Conservation (phyloP, 1,140 invertebrate species). For the Drosophila tropicalis region DNA sequence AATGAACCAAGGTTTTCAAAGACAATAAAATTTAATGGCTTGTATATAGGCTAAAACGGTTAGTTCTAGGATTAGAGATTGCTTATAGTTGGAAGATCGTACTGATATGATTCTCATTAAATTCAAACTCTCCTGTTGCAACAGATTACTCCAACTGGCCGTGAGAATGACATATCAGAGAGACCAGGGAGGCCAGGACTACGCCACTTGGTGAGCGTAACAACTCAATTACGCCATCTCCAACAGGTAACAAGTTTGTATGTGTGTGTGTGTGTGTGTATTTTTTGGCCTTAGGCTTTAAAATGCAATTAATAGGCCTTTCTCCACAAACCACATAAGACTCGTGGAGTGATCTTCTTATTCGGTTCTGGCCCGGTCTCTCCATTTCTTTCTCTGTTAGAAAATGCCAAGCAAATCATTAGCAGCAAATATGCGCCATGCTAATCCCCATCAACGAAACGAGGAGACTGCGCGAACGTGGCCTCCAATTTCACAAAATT, state of each 20-base stretch:
- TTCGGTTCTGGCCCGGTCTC: not conserved
- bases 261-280: not conserved
- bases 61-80: not conserved
- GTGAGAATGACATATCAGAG: not conserved
- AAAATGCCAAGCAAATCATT: slow-evolving; percentile 70
- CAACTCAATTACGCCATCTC: slow-evolving; percentile 45
- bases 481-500: slow-evolving; percentile 53
- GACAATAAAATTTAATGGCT: not conserved
- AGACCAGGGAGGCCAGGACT: no score
- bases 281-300: slow-evolving; percentile 4
- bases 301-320: slow-evolving; percentile 57
- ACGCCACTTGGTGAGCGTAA: slow-evolving; percentile 19
- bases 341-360: not conserved
- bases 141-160: not conserved
- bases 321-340: not conserved
- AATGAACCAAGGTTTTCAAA: not conserved
- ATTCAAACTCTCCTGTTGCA: not conserved
- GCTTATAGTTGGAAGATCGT: no score
- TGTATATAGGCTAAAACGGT: not conserved
- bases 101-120: no score
- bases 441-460: slow-evolving; percentile 55
- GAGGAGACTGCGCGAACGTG: slow-evolving; percentile 17
- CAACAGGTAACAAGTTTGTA: slow-evolving; percentile 17
- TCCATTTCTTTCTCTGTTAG: slow-evolving; percentile 7
- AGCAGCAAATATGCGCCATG: slow-evolving; percentile 66